Evolutionary conservation across 2,797 vertebrate species (phyloP), one percentile per base, ranked within the genome.

Genomic region (Labeo calbasu): DNA sequence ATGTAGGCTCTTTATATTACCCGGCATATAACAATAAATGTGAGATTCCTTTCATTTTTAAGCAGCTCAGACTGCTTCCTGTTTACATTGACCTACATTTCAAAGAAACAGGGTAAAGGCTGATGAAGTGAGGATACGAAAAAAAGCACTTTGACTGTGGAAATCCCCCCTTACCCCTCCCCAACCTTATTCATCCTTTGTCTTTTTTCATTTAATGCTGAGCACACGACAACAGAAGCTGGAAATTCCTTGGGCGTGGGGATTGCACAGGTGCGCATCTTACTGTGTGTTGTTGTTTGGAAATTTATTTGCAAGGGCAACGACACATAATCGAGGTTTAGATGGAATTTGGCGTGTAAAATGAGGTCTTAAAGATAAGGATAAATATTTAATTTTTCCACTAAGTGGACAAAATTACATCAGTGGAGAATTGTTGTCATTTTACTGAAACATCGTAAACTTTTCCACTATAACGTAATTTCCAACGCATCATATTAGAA

Each of bases 221-320:
- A 63, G 65, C 53, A 84, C 51, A 77, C 23, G 6, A 82, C 75
- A 84, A 73, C 50, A 84, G 51, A 81, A 71, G 19, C 19, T 86
- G 88, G 83, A 89, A 89, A 86, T 81, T 53, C 86, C 85, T 89
- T 76, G 43, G 71, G 36, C 5, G n/a, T 63, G 25, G 82, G 66
- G 82, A 79, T n/a, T 78, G 76, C 46, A 83, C 61, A 9, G 63
- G 63, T 66, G 71, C 59, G 48, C 59, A 61, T 78, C 9, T 28
- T 46, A n/a, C 51, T 15, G 3, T n/a, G 32, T 57, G 51, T 1
- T 28, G 57, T 40, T 25, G 23, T 46, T 61, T 77, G 75, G n/a
- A 61, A 77, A 51, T 73, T 40, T 6, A 40, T 82, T 61, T 61
- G 36, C 32, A 65, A 57, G 51, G 80, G 13, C 3, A n/a, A 36